Conservation (phyloP, 30 jellyfish, hydroid and myxozoan genomes). For the Clytia hemisphaerica region DNA sequence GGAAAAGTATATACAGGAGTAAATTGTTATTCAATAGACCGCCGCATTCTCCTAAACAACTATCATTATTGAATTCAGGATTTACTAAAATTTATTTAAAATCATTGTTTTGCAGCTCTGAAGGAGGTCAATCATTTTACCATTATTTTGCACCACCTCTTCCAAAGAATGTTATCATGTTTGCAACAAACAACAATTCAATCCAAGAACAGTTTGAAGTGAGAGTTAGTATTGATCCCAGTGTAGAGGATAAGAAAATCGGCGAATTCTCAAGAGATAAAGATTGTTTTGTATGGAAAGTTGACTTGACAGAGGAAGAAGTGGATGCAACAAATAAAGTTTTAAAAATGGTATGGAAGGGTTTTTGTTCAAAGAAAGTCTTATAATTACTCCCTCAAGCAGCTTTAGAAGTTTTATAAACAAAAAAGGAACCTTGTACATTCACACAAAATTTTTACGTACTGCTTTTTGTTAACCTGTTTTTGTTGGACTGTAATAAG, state of each 20-base stretch:
- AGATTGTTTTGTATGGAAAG: background rate
- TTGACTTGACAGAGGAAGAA: constrained; percentile 2
- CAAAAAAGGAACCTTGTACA: too few species aligned
- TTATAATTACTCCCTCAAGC: background rate
- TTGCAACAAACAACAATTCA: background rate
- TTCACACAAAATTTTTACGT: too few species aligned
- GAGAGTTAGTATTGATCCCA: background rate
- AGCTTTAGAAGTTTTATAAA: background rate
- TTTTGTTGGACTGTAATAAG: too few species aligned
- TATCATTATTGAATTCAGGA: too few species aligned
- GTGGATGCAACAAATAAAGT: background rate
- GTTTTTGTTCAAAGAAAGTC: background rate
- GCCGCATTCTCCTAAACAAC: too few species aligned
- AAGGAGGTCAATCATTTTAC: too few species aligned
- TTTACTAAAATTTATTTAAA: too few species aligned
- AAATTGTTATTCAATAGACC: too few species aligned
- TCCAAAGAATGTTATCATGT: constrained; percentile 47
- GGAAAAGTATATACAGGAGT: too few species aligned
- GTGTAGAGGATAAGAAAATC: background rate
- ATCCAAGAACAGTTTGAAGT: background rate
- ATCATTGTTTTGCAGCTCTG: too few species aligned
- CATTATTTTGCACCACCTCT: constrained; percentile 75
- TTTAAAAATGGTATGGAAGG: background rate
- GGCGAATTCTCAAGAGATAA: background rate
- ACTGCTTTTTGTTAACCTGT: too few species aligned